Percentiles rank a stretch among this genome's conserved stretches.
These are phyloP conservation scores for Laticauda laticaudata DNA, from an alignment of 2,113 vertebrate species.

Conservation along the genomic window DNA sequence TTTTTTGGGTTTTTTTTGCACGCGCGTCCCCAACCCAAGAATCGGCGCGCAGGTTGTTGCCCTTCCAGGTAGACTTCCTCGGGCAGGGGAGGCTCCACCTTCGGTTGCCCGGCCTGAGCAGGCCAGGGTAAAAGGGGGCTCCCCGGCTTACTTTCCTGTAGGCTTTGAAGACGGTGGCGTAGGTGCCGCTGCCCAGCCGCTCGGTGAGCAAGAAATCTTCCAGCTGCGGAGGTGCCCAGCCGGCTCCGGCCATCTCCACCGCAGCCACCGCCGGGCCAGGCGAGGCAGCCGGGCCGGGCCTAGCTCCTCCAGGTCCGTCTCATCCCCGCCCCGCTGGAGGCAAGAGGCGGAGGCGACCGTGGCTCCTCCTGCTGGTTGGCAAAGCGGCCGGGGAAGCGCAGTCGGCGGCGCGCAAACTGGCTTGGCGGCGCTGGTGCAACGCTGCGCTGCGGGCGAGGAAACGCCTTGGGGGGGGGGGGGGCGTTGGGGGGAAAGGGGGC, in stretches of 20 bases:
- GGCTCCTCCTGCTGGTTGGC: neutral
- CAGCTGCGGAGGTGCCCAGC: constrained; percentile 86
- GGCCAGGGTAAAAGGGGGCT: neutral
- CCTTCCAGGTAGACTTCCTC: neutral
- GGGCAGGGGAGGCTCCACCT: neutral
- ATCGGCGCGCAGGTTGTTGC: neutral
- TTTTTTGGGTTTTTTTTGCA: too few species aligned
- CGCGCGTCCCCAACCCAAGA: neutral
- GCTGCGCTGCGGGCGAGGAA: neutral
- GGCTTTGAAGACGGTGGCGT: constrained; percentile 94
- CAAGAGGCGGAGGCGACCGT: neutral
- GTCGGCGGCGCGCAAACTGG: neutral
- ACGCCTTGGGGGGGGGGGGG: neutral
- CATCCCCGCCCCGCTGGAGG: too few species aligned
- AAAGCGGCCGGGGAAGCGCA: neutral
- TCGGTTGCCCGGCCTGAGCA: too few species aligned
- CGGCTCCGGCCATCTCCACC: constrained; percentile 40
- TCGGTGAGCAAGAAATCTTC: constrained; percentile 90
- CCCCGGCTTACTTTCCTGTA: constrained; percentile 83
- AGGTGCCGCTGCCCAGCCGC: constrained; percentile 88
- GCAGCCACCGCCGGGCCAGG: constrained; percentile 22
- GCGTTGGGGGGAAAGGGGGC: neutral
- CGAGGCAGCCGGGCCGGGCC: too few species aligned
- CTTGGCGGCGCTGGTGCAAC: neutral
- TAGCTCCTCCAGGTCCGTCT: too few species aligned